phyloP scores from a whole-genome alignment of 1,140 invertebrate species.

The Cotesia chilonis region DNA sequence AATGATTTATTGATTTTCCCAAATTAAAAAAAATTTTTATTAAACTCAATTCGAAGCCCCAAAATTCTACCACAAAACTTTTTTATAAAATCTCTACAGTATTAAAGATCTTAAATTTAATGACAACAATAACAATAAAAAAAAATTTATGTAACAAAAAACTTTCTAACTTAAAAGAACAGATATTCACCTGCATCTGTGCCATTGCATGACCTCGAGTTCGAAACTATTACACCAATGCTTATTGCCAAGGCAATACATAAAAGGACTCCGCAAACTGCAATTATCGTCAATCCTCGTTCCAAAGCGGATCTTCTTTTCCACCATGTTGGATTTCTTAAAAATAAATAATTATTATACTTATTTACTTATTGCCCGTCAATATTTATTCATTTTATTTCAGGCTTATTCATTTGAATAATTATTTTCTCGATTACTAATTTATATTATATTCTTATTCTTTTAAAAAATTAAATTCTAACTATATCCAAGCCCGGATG shows the following conservation, averaged over 20 bases:
- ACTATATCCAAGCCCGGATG: too few relatives aligned
- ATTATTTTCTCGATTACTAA: too few relatives aligned
- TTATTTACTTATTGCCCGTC: neutral
- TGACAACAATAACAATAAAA: neutral
- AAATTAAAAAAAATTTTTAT: too few relatives aligned
- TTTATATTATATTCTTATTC: too few relatives aligned
- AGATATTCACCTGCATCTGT: constrained; percentile 34
- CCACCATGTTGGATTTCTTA: constrained; percentile 89
- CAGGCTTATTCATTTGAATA: too few relatives aligned
- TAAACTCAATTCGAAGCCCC: too few relatives aligned
- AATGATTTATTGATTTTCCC: neutral
- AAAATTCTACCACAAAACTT: too few relatives aligned
- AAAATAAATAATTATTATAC: constrained; percentile 46
- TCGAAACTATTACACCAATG: constrained; percentile 68
- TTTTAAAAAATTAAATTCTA: too few relatives aligned
- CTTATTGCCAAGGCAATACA: constrained; percentile 74
- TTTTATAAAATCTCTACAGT: too few relatives aligned
- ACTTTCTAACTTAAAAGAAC: neutral
- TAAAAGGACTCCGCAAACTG: constrained; percentile 71
- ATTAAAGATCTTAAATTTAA: neutral
- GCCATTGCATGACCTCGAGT: constrained; percentile 47
- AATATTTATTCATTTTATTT: too few relatives aligned
- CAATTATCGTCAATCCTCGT: constrained; percentile 75
- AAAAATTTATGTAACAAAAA: constrained; percentile 9
- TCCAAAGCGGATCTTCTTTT: constrained; percentile 81